Percentiles rank a stretch among this genome's conserved stretches.
phyloP scores from a whole-genome alignment of 2,888 invertebrate genomes.

The Lomographa bimaculata region DNA sequence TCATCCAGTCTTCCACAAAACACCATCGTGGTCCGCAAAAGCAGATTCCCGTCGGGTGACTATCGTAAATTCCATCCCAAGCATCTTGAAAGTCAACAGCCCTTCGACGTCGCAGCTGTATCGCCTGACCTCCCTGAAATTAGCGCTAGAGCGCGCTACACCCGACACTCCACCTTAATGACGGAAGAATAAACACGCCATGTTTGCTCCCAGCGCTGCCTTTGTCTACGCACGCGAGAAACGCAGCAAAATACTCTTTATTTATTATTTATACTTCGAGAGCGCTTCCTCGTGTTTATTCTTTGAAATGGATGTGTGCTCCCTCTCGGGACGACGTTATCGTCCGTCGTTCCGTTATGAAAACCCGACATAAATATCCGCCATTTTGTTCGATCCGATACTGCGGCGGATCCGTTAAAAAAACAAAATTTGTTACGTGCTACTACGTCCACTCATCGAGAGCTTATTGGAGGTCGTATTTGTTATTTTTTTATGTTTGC shows the following conservation, averaged over 20 bases:
- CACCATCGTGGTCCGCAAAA: no score
- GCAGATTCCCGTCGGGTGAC: no score
- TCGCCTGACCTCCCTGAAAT: constrained; percentile 63
- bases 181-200: constrained; percentile 74
- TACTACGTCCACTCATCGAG: constrained; percentile 51
- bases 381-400: constrained; percentile 57
- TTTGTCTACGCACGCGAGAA: constrained; percentile 73
- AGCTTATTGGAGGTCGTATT: constrained; percentile 50
- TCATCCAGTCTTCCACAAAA: no score
- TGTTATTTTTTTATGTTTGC: constrained; percentile 60
- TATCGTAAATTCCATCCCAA: constrained; percentile 40
- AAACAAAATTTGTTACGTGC: constrained; percentile 57
- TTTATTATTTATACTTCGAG: constrained; percentile 81
- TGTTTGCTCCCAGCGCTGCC: constrained; percentile 66
- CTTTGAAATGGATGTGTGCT: constrained; percentile 76
- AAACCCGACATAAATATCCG: constrained; percentile 51
- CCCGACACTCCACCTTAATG: constrained; percentile 76
- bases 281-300: constrained; percentile 74
- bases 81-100: constrained; percentile 51
- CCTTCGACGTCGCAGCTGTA: constrained; percentile 33
- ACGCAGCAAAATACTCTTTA: constrained; percentile 73
- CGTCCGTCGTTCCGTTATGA: constrained; percentile 58
- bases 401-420: constrained; percentile 57
- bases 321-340: constrained; percentile 48
- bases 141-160: constrained; percentile 63